A percentile compares a stretch with the other conserved stretches of the same genome.
These are phyloP conservation scores for Chaenocephalus aceratus DNA, from an alignment of 2,113 vertebrate species.

Conservation along the genomic window DNA sequence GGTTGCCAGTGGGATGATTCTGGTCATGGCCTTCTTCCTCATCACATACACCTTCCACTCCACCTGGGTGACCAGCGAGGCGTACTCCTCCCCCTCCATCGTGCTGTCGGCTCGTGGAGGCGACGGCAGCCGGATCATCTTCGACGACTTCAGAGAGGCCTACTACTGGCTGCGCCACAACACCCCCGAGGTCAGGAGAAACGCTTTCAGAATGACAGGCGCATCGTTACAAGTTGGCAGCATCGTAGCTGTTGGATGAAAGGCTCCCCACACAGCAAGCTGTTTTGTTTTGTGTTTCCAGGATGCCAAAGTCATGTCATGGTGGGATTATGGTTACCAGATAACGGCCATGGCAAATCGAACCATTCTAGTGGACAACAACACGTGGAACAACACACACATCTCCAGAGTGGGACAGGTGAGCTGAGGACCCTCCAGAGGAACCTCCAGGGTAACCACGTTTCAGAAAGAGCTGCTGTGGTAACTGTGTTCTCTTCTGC, in stretches of 20 bases:
- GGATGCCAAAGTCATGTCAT: slow-evolving; percentile 99
- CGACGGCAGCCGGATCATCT: slow-evolving; percentile 97
- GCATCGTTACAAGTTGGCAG: not conserved
- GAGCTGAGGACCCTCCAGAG: not conserved
- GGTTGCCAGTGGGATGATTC: slow-evolving; percentile 99
- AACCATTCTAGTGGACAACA: slow-evolving; percentile 98
- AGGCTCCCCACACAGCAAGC: not conserved
- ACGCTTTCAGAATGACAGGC: not conserved
- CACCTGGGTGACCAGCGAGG: slow-evolving; percentile 99
- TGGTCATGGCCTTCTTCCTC: slow-evolving; percentile 98
- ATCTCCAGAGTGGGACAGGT: slow-evolving; percentile 99
- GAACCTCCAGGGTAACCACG: not conserved
- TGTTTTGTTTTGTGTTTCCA: slow-evolving; percentile 58
- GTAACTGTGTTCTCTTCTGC: slow-evolving; percentile 5
- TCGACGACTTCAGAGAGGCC: slow-evolving; percentile 98
- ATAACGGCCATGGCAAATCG: slow-evolving; percentile 99
- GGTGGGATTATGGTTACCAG: slow-evolving; percentile 99
- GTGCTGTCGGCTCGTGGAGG: slow-evolving; percentile 95
- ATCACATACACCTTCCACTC: slow-evolving; percentile 99
- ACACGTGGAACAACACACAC: slow-evolving; percentile 99
- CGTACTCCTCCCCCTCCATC: slow-evolving; percentile 98
- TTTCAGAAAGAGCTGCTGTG: not conserved
- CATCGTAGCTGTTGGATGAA: not conserved
- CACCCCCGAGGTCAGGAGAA: slow-evolving; percentile 91
- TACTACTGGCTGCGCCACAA: slow-evolving; percentile 99